Evolutionary conservation across 2,797 vertebrate genomes (phyloP), one percentile per base, ranked within the genome.

Genomic region (Pseudotriccus pelzelni): DNA sequence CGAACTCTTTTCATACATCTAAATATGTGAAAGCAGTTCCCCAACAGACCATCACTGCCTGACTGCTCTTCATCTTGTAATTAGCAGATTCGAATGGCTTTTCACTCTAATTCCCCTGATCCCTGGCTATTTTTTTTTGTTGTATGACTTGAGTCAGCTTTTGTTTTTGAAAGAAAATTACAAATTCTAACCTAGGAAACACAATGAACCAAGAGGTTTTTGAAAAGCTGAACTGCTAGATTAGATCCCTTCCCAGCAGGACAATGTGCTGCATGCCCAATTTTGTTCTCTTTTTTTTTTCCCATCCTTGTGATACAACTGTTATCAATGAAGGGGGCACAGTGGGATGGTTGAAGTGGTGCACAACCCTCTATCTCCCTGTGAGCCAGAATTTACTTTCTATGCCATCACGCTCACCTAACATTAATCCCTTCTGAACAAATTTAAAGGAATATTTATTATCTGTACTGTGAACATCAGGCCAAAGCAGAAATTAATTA

Each of bases 81-180:
- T 90, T 88, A 96, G 55, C 55, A 81, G 87, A 81, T 87, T 93
- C 49, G 56, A 95, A 92, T 39, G 63, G 47, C 63, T 91, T 88
- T 92, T 88, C 87, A 78, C n/a, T 87, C 25, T 7, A 44, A 83
- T 63, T 59, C 76, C 52, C 58, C 28, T 1, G 14, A 89, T 80
- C 69, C 12, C 7, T 9, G 3, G 39, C 72, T 86, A 76, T 84
- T 93, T 95, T 91, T 79, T 47, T 52, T 41, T 83, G 43, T 44
- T 52, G 28, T 44, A 56, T 27, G 80, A 84, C 87, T 90, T n/a
- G 24, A 94, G 52, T 34, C 74, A 70, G 86, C 68, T 84, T 94
- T 76, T 84, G 66, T 34, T 91, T 95, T 92, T 20, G 34, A 52
- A 86, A 91, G 80, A 67, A 92, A 94, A 92, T 60, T 10, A 89